phyloP scores from a whole-genome alignment of 2,888 invertebrate genomes.

The Sesia apiformis region DNA sequence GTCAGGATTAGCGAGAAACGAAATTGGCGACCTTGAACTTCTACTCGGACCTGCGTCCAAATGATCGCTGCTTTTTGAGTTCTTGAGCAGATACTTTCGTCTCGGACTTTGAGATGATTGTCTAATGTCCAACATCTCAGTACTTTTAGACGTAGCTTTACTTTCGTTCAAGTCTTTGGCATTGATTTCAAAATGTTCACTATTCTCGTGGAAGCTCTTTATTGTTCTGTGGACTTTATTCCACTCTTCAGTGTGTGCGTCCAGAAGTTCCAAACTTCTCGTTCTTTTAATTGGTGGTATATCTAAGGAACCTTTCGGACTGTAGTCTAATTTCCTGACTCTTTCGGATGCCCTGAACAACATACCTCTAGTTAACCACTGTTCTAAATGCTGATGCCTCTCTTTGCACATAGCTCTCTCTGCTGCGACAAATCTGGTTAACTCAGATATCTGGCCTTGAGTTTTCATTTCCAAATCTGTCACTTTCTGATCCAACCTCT shows the following conservation, averaged over 20 bases:
- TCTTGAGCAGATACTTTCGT: constrained; percentile 42
- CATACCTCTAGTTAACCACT: constrained; percentile 79
- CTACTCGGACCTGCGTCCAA: constrained; percentile 53
- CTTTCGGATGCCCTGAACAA: constrained; percentile 74
- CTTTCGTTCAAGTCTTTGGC: constrained; percentile 57
- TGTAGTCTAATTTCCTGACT: constrained; percentile 56
- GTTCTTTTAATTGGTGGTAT: constrained; percentile 78
- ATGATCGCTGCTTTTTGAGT: constrained; percentile 58
- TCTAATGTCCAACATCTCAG: constrained; percentile 55
- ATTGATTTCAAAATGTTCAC: constrained; percentile 47
- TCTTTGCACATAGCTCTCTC: constrained; percentile 78
- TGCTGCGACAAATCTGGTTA: constrained; percentile 78
- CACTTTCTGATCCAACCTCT: constrained; percentile 86
- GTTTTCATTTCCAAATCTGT: constrained; percentile 84
- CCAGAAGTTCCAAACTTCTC: constrained; percentile 81
- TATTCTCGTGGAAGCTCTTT: constrained; percentile 49
- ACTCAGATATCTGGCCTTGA: constrained; percentile 80
- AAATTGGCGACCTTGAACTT: constrained; percentile 36
- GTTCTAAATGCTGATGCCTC: constrained; percentile 79
- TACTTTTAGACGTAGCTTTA: constrained; percentile 67
- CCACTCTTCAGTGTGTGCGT: constrained; percentile 63
- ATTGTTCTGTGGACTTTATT: constrained; percentile 51
- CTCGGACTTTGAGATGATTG: constrained; percentile 40
- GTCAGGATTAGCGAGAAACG: constrained; percentile 21
- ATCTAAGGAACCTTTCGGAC: constrained; percentile 68